A percentile compares a stretch with the other conserved stretches of the same genome.
Conservation (phyloP, 1,140 invertebrate species). For the Tetramorium parvispinum region DNA sequence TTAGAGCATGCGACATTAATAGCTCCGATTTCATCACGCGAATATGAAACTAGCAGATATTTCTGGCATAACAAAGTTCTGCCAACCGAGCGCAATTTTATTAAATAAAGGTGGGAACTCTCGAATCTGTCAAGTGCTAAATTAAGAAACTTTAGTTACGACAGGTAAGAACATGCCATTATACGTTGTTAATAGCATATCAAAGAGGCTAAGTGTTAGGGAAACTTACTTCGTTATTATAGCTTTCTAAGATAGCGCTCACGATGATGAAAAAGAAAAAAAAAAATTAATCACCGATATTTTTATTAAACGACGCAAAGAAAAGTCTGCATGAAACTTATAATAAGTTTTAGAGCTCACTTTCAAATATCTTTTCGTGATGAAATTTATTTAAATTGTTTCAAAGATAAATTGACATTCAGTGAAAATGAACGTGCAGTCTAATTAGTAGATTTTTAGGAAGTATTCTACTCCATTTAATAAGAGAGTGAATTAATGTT, state of each 20-base stretch:
- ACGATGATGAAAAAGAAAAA: slow-evolving; percentile 4
- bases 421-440: background rate
- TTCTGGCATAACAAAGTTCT: slow-evolving; percentile 58
- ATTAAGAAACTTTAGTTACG: slow-evolving; percentile 59
- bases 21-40: slow-evolving; percentile 65
- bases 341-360: background rate
- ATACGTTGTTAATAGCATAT: slow-evolving; percentile 50
- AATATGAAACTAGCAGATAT: slow-evolving; percentile 70
- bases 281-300: background rate
- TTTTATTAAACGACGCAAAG: background rate
- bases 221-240: slow-evolving; percentile 50
- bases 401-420: background rate
- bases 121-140: slow-evolving; percentile 51
- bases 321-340: background rate
- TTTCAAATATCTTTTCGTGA: background rate
- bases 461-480: background rate
- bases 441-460: background rate
- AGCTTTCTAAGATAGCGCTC: slow-evolving; percentile 18
- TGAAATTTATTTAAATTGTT: background rate
- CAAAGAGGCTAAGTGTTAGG: slow-evolving; percentile 20
- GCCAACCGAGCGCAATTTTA: slow-evolving; percentile 32
- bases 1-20: slow-evolving; percentile 70
- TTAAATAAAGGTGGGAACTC: slow-evolving; percentile 51
- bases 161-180: slow-evolving; percentile 49
- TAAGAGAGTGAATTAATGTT: background rate